These are phyloP conservation scores for Troides helena DNA, from an alignment of 2,888 invertebrate genomes.

Conservation along the genomic window DNA sequence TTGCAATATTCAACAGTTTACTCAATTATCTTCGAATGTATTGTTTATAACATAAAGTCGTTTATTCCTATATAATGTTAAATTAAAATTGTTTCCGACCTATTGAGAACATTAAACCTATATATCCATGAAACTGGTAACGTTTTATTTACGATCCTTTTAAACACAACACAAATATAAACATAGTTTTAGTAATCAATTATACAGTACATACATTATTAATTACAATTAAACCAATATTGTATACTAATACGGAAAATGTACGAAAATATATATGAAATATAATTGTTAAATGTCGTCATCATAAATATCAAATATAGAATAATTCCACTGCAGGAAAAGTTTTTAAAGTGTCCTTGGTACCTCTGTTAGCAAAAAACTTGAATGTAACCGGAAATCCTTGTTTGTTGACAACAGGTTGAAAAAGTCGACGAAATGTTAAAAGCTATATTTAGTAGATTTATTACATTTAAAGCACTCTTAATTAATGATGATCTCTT, in stretches of 20 bases:
- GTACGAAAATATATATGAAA: background rate
- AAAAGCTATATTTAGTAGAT: background rate
- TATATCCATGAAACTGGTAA: too few species aligned
- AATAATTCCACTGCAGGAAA: background rate
- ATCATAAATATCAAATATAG: background rate
- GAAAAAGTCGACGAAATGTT: background rate
- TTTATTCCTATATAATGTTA: too few species aligned
- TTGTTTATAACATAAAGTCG: background rate
- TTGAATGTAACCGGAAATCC: background rate
- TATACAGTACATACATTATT: background rate
- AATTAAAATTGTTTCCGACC: too few species aligned
- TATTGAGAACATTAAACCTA: too few species aligned
- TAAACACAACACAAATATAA: background rate
- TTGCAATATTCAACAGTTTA: background rate
- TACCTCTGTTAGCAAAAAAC: background rate
- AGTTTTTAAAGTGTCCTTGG: background rate
- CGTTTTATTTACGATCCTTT: background rate
- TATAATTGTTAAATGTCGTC: background rate
- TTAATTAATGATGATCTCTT: background rate
- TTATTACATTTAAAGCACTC: background rate
- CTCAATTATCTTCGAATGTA: background rate
- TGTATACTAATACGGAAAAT: background rate
- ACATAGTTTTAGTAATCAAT: background rate
- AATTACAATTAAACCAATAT: background rate
- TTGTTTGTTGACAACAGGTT: conserved; percentile 1